Conservation (phyloP, 2,113 vertebrate genomes). For the Hassar affinis region DNA sequence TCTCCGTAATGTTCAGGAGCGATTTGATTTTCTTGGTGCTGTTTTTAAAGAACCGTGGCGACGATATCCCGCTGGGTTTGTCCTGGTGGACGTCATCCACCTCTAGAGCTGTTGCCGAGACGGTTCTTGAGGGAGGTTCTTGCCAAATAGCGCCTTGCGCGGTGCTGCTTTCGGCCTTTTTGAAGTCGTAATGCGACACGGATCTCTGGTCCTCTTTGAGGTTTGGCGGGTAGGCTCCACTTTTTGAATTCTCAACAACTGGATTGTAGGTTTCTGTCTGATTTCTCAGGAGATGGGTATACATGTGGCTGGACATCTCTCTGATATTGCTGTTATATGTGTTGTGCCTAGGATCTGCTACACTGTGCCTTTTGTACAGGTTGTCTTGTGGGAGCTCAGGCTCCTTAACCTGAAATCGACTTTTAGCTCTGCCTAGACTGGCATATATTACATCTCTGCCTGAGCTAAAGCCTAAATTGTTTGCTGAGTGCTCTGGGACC, state of each 20-base stretch:
- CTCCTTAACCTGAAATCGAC: conserved; percentile 50
- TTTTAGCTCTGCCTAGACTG: conserved; percentile 66
- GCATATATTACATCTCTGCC: conserved; percentile 69
- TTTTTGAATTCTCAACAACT: conserved; percentile 62
- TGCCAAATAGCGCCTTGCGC: conserved; percentile 54
- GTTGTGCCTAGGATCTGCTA: conserved; percentile 81
- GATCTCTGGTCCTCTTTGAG: conserved; percentile 71
- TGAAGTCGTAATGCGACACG: conserved; percentile 69
- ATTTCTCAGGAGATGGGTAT: conserved; percentile 74
- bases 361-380: conserved; percentile 86
- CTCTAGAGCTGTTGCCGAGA: conserved; percentile 77
- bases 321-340: conserved; percentile 65
- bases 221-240: conserved; percentile 56
- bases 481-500: conserved; percentile 62
- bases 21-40: conserved; percentile 85
- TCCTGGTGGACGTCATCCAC: conserved; percentile 65
- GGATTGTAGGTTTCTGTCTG: conserved; percentile 62
- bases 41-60: conserved; percentile 81
- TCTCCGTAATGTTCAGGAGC: conserved; percentile 83
- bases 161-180: conserved; percentile 56
- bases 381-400: conserved; percentile 65
- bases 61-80: conserved; percentile 71
- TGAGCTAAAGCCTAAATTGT: conserved; percentile 55
- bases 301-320: conserved; percentile 73
- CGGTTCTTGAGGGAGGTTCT: conserved; percentile 67